Base-by-base conservation (phyloP, 2,113 vertebrate species). In the Perca schrenkii region DNA sequence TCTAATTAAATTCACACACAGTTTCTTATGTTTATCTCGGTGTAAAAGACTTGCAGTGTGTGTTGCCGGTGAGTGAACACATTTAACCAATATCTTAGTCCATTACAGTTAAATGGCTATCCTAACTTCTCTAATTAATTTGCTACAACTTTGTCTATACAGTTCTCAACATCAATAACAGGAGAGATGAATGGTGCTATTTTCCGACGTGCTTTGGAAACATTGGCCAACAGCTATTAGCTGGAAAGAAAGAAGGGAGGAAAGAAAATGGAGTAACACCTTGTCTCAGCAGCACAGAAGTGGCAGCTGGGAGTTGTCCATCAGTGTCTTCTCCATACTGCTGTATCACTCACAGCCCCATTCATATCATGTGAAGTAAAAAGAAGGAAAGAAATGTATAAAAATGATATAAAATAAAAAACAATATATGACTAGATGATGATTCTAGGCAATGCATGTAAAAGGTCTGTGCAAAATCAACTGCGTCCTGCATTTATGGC, bases 281-380 rank as follows among this genome's bases (percentile, higher is more conserved):
- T 68, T 63, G 63, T 78, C 52, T 68, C 54, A 49, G 62, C 43
- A 43, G 56, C 62, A 73, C 16, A 70, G 64, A 17, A 58, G 58
- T 34, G 43, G 63, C 77, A 81, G 73, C 74, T 75, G 74, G 12
- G 36, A 57, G 79, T 25, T 78, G 71, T 67, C 74, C 46, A 34
- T 79, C 58, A 80, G 21, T 22, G 5, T 50, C 54, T 19, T 14
- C 28, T 54, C 16, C 68, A 53, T 50, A 15, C 58, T 28, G 21
- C 40, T 68, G 47, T 58, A 62, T 36, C 16, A 49, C 46, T 54
- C 54, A 67, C 22, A 60, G 46, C 19, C 34, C 36, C 62, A 43
- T 43, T 64, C 36, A 64, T 2, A 43, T 40, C 62, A 43, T 43
- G 19, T 28, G 14, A n/a, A 40, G 19, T 64, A 12, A 19, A n/a